These are phyloP conservation scores for Tenebrio molitor DNA, from an alignment of 1,140 invertebrate genomes.

Conservation along the genomic window DNA sequence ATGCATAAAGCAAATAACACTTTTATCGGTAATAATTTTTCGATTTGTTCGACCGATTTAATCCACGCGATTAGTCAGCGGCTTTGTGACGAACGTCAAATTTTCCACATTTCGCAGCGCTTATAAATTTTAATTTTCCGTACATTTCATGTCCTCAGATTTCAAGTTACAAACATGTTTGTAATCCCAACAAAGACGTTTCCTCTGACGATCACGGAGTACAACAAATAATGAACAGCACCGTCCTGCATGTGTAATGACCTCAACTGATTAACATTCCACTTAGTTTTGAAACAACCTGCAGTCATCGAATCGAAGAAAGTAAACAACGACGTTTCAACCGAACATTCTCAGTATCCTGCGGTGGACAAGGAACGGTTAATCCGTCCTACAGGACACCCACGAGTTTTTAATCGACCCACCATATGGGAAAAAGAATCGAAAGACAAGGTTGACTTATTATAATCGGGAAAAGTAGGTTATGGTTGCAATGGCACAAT, in stretches of 20 bases:
- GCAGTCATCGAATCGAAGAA: constrained; percentile 8
- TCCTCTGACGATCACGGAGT: background rate
- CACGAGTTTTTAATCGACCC: constrained; percentile 6
- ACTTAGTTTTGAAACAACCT: constrained; percentile 37
- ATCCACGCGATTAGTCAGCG: no score
- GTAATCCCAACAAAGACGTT: background rate
- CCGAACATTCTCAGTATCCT: constrained; percentile 1
- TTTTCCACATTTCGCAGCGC: no score
- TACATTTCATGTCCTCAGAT: no score
- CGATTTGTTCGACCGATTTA: no score
- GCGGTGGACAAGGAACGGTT: constrained; percentile 4
- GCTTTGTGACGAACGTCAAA: no score
- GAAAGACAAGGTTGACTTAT: constrained; percentile 37
- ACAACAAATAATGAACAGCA: constrained; percentile 16
- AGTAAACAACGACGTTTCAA: constrained; percentile 14
- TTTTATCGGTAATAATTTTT: no score
- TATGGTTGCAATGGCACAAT: constrained; percentile 12
- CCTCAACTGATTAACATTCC: constrained; percentile 31
- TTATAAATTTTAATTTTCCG: no score
- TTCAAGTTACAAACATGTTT: no score
- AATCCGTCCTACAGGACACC: constrained; percentile 42
- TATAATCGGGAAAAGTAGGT: constrained; percentile 30
- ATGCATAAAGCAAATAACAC: no score
- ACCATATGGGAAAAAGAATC: constrained; percentile 5
- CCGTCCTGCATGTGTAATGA: constrained; percentile 25